These are phyloP conservation scores for Nasonia longicornis DNA, from an alignment of 1,140 invertebrate genomes.

Conservation along the genomic window DNA sequence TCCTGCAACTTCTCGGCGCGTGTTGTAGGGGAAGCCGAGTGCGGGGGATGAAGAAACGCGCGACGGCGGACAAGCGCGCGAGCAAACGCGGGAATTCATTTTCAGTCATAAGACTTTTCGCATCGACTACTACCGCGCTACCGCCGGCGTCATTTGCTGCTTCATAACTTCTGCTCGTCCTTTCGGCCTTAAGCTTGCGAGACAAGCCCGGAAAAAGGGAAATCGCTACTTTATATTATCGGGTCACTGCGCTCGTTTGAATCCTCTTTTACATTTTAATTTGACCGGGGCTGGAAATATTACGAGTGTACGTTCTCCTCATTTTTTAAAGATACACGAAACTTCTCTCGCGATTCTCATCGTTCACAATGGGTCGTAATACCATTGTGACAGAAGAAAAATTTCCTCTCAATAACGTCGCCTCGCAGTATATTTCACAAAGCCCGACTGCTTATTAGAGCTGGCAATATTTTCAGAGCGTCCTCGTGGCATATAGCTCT, in stretches of 20 bases:
- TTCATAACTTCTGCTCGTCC: slow-evolving; percentile 40
- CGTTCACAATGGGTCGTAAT: no score
- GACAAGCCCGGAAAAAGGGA: background rate
- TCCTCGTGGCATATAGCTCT: slow-evolving; percentile 18
- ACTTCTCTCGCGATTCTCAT: no score
- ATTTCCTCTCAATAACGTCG: background rate
- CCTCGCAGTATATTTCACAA: background rate
- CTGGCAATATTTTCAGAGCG: slow-evolving; percentile 15
- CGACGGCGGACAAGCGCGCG: background rate
- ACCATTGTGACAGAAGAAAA: background rate
- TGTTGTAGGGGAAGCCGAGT: background rate
- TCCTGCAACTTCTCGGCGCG: slow-evolving; percentile 40
- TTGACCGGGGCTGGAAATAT: background rate
- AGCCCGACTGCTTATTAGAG: background rate
- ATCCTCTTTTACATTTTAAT: background rate
- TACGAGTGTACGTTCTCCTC: background rate
- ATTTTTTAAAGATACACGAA: no score
- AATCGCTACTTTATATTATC: background rate
- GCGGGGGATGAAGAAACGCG: background rate
- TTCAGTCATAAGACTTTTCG: slow-evolving; percentile 46
- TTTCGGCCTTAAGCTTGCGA: background rate
- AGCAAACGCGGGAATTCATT: slow-evolving; percentile 41
- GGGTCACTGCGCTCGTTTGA: no score
- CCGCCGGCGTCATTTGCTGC: slow-evolving; percentile 34
- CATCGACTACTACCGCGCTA: slow-evolving; percentile 7